These are phyloP conservation scores for Kradibia gibbosae DNA, from an alignment of 1,140 invertebrate genomes.

Conservation along the genomic window DNA sequence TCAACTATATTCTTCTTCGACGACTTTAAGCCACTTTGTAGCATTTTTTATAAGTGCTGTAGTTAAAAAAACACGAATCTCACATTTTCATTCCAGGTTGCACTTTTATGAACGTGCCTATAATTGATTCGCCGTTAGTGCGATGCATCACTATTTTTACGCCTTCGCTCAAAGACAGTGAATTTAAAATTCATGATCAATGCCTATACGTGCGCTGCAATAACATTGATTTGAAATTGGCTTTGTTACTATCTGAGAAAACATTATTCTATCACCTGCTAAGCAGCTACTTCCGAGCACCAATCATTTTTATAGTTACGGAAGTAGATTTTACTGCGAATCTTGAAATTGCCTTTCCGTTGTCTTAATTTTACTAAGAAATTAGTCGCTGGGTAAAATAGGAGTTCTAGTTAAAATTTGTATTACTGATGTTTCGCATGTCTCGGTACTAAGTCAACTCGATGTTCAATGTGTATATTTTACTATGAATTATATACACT, in stretches of 20 bases:
- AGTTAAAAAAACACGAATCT: neutral
- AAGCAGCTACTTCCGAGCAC: slow-evolving; percentile 17
- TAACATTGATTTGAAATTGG: neutral
- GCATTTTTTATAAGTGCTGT: neutral
- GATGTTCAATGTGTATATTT: neutral
- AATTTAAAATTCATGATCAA: neutral
- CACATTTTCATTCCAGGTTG: neutral
- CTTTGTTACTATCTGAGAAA: neutral
- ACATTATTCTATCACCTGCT: slow-evolving; percentile 10
- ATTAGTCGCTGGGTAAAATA: slow-evolving; percentile 14
- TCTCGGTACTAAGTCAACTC: neutral
- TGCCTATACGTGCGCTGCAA: neutral
- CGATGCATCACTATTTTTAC: neutral
- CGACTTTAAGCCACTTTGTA: neutral
- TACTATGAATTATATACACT: neutral
- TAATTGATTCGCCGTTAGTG: too few relatives aligned
- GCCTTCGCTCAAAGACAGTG: neutral
- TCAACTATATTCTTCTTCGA: neutral
- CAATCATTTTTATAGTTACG: slow-evolving; percentile 23
- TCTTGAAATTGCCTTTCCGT: neutral
- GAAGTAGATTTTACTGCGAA: slow-evolving; percentile 16
- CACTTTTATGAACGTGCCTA: neutral
- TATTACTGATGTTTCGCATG: neutral
- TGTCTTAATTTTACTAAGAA: slow-evolving; percentile 11
- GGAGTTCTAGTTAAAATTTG: neutral